These are phyloP conservation scores for Pangasius larnaudii DNA, from an alignment of 2,797 vertebrate species.

Conservation along the genomic window DNA sequence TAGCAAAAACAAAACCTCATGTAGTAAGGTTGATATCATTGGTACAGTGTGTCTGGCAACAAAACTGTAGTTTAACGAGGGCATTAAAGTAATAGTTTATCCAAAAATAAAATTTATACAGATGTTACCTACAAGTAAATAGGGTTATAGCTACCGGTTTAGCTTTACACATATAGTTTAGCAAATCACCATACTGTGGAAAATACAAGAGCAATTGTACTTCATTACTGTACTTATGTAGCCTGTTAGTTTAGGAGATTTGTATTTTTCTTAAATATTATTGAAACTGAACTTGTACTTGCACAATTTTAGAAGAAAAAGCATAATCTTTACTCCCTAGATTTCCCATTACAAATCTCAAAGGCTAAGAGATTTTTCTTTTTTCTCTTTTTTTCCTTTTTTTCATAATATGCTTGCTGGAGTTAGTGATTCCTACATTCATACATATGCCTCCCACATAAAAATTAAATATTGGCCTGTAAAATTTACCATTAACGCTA, in stretches of 20 bases:
- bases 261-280: neutral
- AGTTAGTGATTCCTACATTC: neutral
- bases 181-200: neutral
- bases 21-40: neutral
- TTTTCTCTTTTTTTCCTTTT: neutral
- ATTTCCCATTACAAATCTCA: neutral
- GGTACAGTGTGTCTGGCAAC: slow-evolving; percentile 7
- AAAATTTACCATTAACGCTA: neutral
- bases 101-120: neutral
- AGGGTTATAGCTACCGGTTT: neutral
- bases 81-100: neutral
- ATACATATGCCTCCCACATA: neutral
- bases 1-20: slow-evolving; percentile 38
- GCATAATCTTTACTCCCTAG: neutral
- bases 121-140: neutral
- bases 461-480: neutral
- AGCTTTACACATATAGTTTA: neutral
- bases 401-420: neutral
- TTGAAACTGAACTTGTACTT: neutral
- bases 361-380: neutral
- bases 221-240: neutral
- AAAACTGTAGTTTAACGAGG: neutral
- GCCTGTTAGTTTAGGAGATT: neutral
- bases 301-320: neutral
- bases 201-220: neutral